Evolutionary conservation across 2,113 vertebrate species (phyloP).

Genomic region (Notothenia rossii): DNA sequence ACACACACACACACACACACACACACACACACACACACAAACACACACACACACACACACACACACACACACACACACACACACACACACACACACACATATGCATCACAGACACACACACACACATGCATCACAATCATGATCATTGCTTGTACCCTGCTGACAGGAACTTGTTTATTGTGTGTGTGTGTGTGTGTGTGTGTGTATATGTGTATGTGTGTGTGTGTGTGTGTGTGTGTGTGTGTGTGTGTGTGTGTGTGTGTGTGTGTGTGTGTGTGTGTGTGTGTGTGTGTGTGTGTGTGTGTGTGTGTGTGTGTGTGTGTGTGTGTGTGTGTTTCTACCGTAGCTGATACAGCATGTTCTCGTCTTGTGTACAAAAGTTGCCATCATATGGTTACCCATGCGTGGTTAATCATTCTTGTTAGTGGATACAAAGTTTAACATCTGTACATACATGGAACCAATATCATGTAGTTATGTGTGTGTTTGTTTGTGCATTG

Average conservation of each 20-base stretch:
- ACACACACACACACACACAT: no score
- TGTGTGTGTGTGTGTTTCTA: not conserved
- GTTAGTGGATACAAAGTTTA: no score
- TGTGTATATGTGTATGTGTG: not conserved
- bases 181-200: not conserved
- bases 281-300: not conserved
- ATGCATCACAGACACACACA: not conserved
- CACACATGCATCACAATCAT: constrained; percentile 4
- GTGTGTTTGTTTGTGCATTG: no score
- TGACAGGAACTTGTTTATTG: not conserved
- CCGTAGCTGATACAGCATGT: constrained; percentile 6
- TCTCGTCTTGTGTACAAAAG: constrained; percentile 34
- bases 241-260: constrained; percentile 6
- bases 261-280: not conserved
- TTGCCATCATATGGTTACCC: constrained; percentile 47
- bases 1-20: constrained; percentile 3
- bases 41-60: constrained; percentile 6
- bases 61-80: no score
- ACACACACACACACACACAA: constrained; percentile 17
- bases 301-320: not conserved
- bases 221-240: not conserved
- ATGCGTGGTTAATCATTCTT: not conserved
- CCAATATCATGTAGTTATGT: no score
- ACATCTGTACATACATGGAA: no score
- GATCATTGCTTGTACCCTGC: not conserved